Evolutionary conservation across 1,140 invertebrate species (phyloP).

Genomic region (Brachionus plicatilis): DNA sequence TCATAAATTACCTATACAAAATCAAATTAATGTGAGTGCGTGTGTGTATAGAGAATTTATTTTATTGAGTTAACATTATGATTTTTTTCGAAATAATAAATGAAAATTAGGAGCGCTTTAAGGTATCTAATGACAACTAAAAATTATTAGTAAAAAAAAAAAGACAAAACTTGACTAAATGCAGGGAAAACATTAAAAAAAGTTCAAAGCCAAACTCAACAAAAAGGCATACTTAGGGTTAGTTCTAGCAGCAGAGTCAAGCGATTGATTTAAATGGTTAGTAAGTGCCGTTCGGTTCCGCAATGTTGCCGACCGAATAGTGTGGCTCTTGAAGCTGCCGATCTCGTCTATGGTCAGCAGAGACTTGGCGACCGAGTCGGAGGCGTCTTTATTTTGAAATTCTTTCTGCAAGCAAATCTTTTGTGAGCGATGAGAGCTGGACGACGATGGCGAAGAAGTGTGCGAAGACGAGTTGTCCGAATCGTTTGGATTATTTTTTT

Average conservation of each 20-base stretch:
- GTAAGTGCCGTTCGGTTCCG: background rate
- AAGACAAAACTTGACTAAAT: background rate
- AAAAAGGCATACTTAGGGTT: background rate
- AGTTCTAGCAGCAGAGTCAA: conserved; percentile 6
- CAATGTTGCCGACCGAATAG: background rate
- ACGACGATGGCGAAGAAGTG: background rate
- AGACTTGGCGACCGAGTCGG: background rate
- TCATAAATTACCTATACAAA: background rate
- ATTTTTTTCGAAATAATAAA: background rate
- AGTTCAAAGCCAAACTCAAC: background rate
- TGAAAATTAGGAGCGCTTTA: background rate
- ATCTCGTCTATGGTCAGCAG: background rate
- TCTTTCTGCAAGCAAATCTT: background rate
- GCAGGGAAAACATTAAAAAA: background rate
- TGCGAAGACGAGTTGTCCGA: background rate
- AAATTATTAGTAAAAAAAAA: background rate
- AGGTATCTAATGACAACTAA: background rate
- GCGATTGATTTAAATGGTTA: conserved; percentile 15
- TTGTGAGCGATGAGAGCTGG: background rate
- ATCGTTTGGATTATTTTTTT: background rate
- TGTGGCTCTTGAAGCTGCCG: background rate
- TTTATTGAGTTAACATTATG: background rate
- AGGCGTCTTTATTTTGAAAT: background rate
- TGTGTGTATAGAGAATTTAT: background rate
- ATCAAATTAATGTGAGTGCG: background rate